phyloP scores from a whole-genome alignment of 2,888 invertebrate genomes.

The Rhagophthalmus giganteus region DNA sequence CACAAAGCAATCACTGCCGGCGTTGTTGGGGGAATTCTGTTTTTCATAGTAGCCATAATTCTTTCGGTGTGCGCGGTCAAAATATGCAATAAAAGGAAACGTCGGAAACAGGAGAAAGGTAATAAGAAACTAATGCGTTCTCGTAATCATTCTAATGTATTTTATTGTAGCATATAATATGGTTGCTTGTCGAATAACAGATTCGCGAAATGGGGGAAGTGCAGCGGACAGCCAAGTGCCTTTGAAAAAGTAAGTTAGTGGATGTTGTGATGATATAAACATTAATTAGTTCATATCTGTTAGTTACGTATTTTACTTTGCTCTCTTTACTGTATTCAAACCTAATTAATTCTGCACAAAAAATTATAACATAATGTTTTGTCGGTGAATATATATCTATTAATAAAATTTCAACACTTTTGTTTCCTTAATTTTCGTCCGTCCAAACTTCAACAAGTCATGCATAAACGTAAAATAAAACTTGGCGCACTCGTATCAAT shows the following conservation, averaged over 20 bases:
- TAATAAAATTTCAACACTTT: too few relatives aligned
- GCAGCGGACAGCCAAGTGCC: constrained; percentile 92
- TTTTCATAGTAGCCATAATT: constrained; percentile 97
- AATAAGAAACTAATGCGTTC: constrained; percentile 38
- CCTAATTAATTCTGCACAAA: neutral
- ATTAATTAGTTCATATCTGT: neutral
- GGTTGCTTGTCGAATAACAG: constrained; percentile 96
- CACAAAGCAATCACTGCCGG: constrained; percentile 96
- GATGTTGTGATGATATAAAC: too few relatives aligned
- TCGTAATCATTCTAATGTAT: constrained; percentile 3
- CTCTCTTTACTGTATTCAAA: neutral
- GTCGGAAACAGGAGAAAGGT: constrained; percentile 98
- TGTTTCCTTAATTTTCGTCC: too few relatives aligned
- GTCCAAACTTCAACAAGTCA: too few relatives aligned
- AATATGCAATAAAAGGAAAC: constrained; percentile 95
- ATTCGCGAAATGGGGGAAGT: constrained; percentile 83
- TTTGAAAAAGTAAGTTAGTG: constrained; percentile 90
- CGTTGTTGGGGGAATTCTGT: constrained; percentile 93
- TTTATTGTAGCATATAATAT: constrained; percentile 91
- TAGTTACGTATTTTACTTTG: neutral
- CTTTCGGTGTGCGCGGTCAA: constrained; percentile 96
- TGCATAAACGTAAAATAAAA: too few relatives aligned
- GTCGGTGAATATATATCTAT: neutral
- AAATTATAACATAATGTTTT: neutral
- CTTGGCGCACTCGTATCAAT: too few relatives aligned